Base-by-base conservation (phyloP, 2,113 vertebrate species). In the Lamprotornis superbus region DNA sequence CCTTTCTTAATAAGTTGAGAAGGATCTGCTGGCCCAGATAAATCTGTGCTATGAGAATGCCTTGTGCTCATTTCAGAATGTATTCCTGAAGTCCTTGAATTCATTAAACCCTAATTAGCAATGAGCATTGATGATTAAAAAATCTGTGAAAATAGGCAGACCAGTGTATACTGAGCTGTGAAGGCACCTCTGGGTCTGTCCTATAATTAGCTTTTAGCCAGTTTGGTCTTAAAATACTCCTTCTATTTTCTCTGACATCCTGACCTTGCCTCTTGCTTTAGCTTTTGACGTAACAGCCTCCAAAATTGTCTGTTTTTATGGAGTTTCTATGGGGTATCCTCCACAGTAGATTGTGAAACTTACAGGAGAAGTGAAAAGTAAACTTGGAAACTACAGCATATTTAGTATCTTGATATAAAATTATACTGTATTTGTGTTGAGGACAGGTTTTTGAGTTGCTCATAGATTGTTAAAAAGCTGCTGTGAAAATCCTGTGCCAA, bases 91-190 rank as follows among this genome's bases (percentile, higher is more conserved):
- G 97, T 94, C 96, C 95, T 92, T 95, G 84, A 97, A 95, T 97
- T 96, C 96, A 97, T 98, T 98, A 98, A 97, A 57, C 61, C 70
- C 68, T 97, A 98, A 98, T 97, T 98, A 98, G 92, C 80, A 63
- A 11, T 52, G 65, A 94, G 92, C 91, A 86, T 30, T 89, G 84
- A 95, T 96, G 94, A 89, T 93, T 91, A 84, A 96, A 95, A 95
- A 94, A 73, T 52, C 56, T 76, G 20, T 93, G 89, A 94, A 95
- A 96, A 95, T 93, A 91, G 86, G 65, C 70, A 95, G 90, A 92
- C 19, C 37, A 64, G 52, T 90, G 35, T 93, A 82, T 93, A 67
- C 79, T 83, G 78, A 85, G 83, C 77, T 97, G 49, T 44, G 68
- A 94, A 91, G 65, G 73, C 82, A 94, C 95, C 74, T 73, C 85